Evolutionary conservation across 1,140 invertebrate species (phyloP).

Genomic region (Formica selysi): DNA sequence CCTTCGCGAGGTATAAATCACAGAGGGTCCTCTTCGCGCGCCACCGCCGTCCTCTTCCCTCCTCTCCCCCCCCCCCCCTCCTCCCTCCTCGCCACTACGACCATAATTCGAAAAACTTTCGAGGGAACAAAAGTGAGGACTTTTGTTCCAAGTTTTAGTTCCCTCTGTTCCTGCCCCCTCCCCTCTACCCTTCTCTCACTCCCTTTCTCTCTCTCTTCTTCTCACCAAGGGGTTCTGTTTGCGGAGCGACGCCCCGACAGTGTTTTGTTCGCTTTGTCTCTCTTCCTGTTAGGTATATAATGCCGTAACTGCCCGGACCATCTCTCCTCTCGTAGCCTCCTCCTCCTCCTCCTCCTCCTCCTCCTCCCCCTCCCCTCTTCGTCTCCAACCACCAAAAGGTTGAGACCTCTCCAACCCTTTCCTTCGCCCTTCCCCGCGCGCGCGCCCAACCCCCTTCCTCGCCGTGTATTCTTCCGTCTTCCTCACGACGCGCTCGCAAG

Average conservation of each 20-base stretch:
- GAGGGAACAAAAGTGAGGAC: slow-evolving; percentile 84
- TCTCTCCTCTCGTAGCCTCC: slow-evolving; percentile 55
- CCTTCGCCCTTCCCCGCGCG: not conserved
- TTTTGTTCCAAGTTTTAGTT: slow-evolving; percentile 85
- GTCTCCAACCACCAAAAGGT: slow-evolving; percentile 66
- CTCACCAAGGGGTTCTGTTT: slow-evolving; percentile 75
- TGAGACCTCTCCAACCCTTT: slow-evolving; percentile 38
- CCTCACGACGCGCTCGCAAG: not conserved
- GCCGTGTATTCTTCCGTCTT: slow-evolving; percentile 7
- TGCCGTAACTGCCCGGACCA: slow-evolving; percentile 76
- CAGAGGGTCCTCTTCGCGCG: slow-evolving; percentile 63
- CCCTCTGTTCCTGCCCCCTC: slow-evolving; percentile 37
- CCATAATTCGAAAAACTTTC: slow-evolving; percentile 86
- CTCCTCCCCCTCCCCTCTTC: slow-evolving; percentile 61
- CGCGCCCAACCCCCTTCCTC: not conserved
- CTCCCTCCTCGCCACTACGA: slow-evolving; percentile 68
- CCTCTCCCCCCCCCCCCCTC: too few relatives aligned
- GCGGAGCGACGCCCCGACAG: slow-evolving; percentile 84
- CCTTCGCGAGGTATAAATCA: slow-evolving; percentile 81
- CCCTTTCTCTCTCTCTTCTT: not conserved
- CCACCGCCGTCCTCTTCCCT: slow-evolving; percentile 62
- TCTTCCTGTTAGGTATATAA: slow-evolving; percentile 82
- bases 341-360: slow-evolving; percentile 64
- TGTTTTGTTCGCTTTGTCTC: slow-evolving; percentile 85
- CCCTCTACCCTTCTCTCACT: not conserved